Evolutionary conservation across 1,140 invertebrate genomes (phyloP).

Genomic region (Bacillus rossius): DNA sequence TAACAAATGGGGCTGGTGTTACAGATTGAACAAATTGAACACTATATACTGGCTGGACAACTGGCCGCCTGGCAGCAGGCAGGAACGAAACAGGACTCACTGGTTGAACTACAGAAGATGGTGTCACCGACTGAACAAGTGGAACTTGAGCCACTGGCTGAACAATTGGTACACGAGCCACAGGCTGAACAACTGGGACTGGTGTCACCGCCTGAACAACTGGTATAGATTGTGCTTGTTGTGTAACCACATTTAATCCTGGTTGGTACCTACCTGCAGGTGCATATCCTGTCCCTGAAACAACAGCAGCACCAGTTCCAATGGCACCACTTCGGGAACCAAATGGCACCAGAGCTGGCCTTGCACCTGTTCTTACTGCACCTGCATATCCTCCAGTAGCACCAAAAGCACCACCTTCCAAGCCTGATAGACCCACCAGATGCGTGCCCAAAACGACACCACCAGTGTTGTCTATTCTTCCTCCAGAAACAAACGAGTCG

Average conservation of each 20-base stretch:
- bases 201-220: background rate
- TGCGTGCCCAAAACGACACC: slow-evolving; percentile 19
- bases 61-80: background rate
- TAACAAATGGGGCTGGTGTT: background rate
- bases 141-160: background rate
- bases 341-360: too few species aligned
- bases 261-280: too few species aligned
- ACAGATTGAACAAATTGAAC: slow-evolving; percentile 6
- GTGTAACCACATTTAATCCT: too few species aligned
- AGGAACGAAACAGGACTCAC: background rate
- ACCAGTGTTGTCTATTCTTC: slow-evolving; percentile 13
- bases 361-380: too few species aligned
- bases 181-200: background rate
- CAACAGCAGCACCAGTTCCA: too few species aligned
- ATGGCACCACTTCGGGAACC: too few species aligned
- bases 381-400: too few species aligned
- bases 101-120: too few species aligned
- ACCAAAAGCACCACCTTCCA: too few species aligned
- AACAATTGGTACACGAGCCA: background rate
- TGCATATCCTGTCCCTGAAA: too few species aligned
- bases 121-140: too few species aligned
- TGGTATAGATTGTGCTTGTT: background rate
- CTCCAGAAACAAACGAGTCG: slow-evolving; percentile 26
- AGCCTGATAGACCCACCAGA: too few species aligned
- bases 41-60: background rate